phyloP scores from a whole-genome alignment of 2,113 vertebrate genomes.

The Lucifuga dentata region DNA sequence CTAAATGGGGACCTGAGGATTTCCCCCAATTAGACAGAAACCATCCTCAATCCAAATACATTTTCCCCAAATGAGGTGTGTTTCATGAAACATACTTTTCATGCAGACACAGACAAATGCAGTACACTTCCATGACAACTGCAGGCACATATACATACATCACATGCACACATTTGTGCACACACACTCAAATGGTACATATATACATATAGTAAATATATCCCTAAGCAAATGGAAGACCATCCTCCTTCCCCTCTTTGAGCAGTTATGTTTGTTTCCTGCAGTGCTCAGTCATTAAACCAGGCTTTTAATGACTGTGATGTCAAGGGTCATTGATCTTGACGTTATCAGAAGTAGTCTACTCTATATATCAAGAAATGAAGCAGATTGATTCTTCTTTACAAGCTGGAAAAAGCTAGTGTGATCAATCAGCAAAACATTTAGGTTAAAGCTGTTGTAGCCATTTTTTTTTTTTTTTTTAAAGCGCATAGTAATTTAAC shows the following conservation, averaged over 20 bases:
- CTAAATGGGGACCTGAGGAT: too few relatives aligned
- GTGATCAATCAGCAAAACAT: not conserved
- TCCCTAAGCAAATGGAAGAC: constrained; percentile 20
- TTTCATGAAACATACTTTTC: not conserved
- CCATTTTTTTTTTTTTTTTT: too few relatives aligned
- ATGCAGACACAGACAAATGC: not conserved
- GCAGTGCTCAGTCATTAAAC: constrained; percentile 25
- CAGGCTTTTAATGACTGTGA: constrained; percentile 48
- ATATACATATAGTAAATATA: too few relatives aligned
- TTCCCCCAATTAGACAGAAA: too few relatives aligned
- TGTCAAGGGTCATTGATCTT: constrained; percentile 28
- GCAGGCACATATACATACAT: constrained; percentile 1
- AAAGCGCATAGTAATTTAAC: too few relatives aligned
- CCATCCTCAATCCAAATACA: too few relatives aligned
- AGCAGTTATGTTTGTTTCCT: constrained; percentile 35
- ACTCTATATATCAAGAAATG: constrained; percentile 13
- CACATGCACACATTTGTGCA: not conserved
- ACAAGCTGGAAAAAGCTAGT: not conserved
- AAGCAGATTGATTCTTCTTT: constrained; percentile 12
- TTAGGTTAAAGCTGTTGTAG: constrained; percentile 2
- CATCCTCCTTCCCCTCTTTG: constrained; percentile 20
- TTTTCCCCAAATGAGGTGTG: too few relatives aligned
- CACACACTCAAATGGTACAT: constrained; percentile 4
- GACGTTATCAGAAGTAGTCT: constrained; percentile 34
- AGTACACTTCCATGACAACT: too few relatives aligned